Evolutionary conservation across 2,888 invertebrate species (phyloP).

Genomic region (Lottia scabra): DNA sequence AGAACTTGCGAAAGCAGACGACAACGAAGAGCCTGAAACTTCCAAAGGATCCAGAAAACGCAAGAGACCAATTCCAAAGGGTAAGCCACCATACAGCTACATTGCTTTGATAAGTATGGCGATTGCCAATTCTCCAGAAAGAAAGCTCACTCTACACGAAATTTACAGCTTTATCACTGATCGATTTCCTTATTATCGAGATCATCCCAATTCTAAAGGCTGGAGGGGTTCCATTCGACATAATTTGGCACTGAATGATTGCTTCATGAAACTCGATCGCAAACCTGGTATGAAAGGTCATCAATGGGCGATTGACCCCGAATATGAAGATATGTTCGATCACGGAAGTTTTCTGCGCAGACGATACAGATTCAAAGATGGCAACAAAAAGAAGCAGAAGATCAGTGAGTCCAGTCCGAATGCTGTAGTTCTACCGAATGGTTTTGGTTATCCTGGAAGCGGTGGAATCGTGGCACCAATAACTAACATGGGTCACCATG

Average conservation of each 20-base stretch:
- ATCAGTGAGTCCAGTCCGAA: conserved; percentile 2
- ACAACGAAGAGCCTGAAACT: conserved; percentile 2
- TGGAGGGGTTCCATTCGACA: conserved; percentile 63
- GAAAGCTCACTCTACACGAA: conserved; percentile 48
- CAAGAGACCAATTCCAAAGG: conserved; percentile 53
- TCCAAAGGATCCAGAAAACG: conserved; percentile 36
- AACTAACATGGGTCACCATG: background rate
- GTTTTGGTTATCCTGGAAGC: background rate
- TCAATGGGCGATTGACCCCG: conserved; percentile 58
- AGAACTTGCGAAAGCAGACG: conserved; percentile 2
- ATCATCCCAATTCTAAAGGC: conserved; percentile 49
- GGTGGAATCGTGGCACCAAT: background rate
- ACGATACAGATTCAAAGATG: conserved; percentile 56
- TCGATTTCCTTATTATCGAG: conserved; percentile 53
- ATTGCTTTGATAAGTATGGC: conserved; percentile 62
- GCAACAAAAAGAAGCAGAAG: conserved; percentile 13
- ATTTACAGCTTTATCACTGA: conserved; percentile 57
- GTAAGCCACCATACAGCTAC: conserved; percentile 63
- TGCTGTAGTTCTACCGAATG: conserved; percentile 12
- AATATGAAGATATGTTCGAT: conserved; percentile 61
- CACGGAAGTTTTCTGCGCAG: conserved; percentile 59
- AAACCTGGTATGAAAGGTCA: conserved; percentile 58
- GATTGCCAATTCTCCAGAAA: conserved; percentile 50
- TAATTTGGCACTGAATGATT: conserved; percentile 62
- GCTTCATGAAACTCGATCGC: conserved; percentile 57